These are phyloP conservation scores for Mus caroli DNA, from an alignment of 2,797 vertebrate species.

Conservation along the genomic window DNA sequence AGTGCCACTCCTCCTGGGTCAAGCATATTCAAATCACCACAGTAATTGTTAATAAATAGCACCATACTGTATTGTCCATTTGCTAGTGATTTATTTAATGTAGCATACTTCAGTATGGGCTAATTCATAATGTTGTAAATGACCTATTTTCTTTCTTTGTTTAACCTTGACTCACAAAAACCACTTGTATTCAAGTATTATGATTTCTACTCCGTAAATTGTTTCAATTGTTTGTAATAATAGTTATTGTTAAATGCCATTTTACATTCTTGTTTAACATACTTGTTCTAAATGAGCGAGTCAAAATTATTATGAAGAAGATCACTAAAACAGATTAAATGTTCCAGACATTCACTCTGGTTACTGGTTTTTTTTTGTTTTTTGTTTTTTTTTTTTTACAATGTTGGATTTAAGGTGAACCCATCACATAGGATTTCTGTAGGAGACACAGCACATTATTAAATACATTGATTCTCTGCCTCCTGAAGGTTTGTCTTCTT, in stretches of 20 bases:
- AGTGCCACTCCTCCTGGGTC: too few relatives aligned
- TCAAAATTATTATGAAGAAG: constrained; percentile 46
- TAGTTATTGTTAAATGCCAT: constrained; percentile 34
- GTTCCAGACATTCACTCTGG: neutral
- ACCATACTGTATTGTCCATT: neutral
- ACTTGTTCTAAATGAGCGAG: constrained; percentile 57
- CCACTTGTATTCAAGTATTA: neutral
- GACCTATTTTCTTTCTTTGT: neutral
- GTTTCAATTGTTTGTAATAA: constrained; percentile 59
- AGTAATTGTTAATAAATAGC: neutral
- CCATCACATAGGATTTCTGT: constrained; percentile 19
- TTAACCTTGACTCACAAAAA: neutral
- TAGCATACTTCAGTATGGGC: neutral
- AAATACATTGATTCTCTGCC: constrained; percentile 46
- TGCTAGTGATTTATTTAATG: neutral
- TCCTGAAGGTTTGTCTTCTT: constrained; percentile 22
- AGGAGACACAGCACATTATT: constrained; percentile 32
- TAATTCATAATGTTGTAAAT: neutral
- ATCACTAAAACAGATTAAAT: constrained; percentile 61
- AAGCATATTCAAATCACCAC: too few relatives aligned
- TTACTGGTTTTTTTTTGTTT: neutral
- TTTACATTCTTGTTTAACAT: constrained; percentile 66
- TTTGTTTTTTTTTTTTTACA: neutral
- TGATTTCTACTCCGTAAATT: constrained; percentile 62
- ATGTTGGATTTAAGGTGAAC: constrained; percentile 59